These are phyloP conservation scores for Enteromius treurensis DNA, from an alignment of 2,797 vertebrate species.

Conservation along the genomic window DNA sequence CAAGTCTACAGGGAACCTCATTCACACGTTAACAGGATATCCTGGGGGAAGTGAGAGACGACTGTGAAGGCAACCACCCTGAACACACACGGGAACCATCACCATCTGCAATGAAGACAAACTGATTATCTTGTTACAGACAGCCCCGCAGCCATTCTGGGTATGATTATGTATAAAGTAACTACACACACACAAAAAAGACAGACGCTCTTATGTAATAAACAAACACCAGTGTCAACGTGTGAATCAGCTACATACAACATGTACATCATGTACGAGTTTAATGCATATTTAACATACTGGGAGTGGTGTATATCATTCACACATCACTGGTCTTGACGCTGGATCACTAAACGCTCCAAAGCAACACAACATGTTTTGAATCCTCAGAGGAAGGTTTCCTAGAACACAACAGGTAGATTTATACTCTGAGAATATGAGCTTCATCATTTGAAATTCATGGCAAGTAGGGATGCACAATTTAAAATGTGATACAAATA, in stretches of 20 bases:
- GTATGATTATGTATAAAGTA: constrained; percentile 3
- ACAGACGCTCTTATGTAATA: neutral
- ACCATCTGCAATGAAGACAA: constrained; percentile 27
- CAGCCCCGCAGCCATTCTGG: constrained; percentile 66
- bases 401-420: constrained; percentile 62
- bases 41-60: constrained; percentile 16
- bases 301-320: constrained; percentile 67
- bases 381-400: constrained; percentile 62
- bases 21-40: constrained; percentile 18
- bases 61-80: constrained; percentile 22
- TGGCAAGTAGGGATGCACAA: neutral
- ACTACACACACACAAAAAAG: neutral
- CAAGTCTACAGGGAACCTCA: constrained; percentile 4
- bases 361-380: constrained; percentile 64
- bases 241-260: constrained; percentile 2
- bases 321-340: constrained; percentile 63
- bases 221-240: neutral
- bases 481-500: neutral
- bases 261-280: constrained; percentile 48
- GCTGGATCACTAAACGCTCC: constrained; percentile 67
- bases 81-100: constrained; percentile 9
- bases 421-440: constrained; percentile 50
- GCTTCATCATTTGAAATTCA: neutral
- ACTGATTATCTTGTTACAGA: constrained; percentile 12
- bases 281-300: constrained; percentile 67